Base-by-base conservation (phyloP, 2,113 vertebrate species). In the Lepus timidus region DNA sequence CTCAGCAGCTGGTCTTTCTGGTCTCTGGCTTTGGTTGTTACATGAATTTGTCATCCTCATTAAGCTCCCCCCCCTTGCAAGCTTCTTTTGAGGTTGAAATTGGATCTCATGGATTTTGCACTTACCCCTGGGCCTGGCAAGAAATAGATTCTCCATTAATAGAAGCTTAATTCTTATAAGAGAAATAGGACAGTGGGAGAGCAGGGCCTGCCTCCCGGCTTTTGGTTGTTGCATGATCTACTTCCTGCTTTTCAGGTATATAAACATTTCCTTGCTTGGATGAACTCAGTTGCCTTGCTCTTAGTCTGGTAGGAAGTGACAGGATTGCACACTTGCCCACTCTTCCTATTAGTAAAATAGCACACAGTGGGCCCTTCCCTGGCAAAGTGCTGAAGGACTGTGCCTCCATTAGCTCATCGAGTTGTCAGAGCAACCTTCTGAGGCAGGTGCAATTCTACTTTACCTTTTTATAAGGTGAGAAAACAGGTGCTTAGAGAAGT, bases 271-370 rank as follows among this genome's bases (percentile, higher is more conserved):
- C 39, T 61, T 58, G 27, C 70, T 91, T 25, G 52, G 88, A 13
- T 68, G 93, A 88, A 80, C 79, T 84, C 13, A 0, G 1, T 13
- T 2, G 64, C 70, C 85, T 71, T 61, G 23, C 80, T 86, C n/a
- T 4, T 6, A 4, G 44, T 44, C 74, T 90, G 82, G n/a, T 49
- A 4, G 44, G 88, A 90, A 74, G 44, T 11, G 62, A n/a, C 73
- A 68, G 75, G 67, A 19, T 9, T 93, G 81, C 27, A 86, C 16
- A 39, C 88, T 39, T 90, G 68, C 71, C 19, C 51, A 1, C 64
- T 88, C 78, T 65, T 85, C 88, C 85, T 79, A 44, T 39, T n/a
- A 62, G 58, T 92, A 73, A 58, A 58, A 70, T 61, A 84, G 67
- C 62, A 22, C 67, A 4, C 1, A 3, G 4, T 1, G 13, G 19